Conservation (phyloP, 1,140 invertebrate species). For the Brachionus sp. region DNA sequence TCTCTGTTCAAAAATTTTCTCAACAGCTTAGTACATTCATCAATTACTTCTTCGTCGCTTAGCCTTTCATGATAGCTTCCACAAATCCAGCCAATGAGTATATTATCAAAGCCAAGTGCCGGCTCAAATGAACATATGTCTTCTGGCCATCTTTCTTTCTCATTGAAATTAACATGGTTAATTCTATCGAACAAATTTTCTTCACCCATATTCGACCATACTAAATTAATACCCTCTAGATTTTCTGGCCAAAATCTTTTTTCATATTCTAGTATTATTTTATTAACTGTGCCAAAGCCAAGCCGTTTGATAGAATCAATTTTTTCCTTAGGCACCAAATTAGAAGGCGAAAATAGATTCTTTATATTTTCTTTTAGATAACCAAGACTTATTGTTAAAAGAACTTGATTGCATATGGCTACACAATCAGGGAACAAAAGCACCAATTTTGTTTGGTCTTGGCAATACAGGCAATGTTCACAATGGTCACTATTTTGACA, state of each 20-base stretch:
- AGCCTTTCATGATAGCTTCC: slow-evolving; percentile 24
- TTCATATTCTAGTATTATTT: slow-evolving; percentile 23
- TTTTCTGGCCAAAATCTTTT: slow-evolving; percentile 36
- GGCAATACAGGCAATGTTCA: neutral
- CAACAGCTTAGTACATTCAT: neutral
- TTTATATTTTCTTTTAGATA: slow-evolving; percentile 32
- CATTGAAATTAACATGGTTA: neutral
- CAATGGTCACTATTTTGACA: neutral
- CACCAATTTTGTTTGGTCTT: neutral
- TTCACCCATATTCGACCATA: neutral
- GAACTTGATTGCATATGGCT: neutral
- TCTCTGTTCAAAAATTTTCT: neutral
- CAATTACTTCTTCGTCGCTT: neutral
- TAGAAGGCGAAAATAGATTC: neutral
- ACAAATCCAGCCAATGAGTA: slow-evolving; percentile 29
- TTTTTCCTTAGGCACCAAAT: neutral
- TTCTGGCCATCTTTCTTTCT: neutral
- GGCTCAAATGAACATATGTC: slow-evolving; percentile 29
- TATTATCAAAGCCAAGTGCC: neutral
- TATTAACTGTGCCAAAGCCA: slow-evolving; percentile 39
- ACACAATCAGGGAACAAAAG: neutral
- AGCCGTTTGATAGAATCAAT: neutral
- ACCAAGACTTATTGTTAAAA: slow-evolving; percentile 13
- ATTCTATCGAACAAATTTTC: neutral
- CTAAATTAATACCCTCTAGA: slow-evolving; percentile 23